These are phyloP conservation scores for Hypotaenidia philippensis DNA, from an alignment of 2,797 vertebrate genomes.

Conservation along the genomic window DNA sequence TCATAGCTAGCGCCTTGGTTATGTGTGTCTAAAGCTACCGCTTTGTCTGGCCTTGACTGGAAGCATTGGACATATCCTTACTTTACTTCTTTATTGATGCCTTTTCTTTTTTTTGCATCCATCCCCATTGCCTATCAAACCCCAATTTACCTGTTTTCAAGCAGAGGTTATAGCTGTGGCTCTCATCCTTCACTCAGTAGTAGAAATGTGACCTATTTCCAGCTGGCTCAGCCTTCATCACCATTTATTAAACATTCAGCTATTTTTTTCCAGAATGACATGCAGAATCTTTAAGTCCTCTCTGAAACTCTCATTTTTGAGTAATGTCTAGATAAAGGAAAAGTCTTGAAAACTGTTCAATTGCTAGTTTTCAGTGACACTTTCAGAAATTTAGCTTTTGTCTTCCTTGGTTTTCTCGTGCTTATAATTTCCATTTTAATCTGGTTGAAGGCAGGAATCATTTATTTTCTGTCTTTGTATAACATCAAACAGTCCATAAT, in stretches of 20 bases:
- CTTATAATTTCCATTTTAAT: constrained; percentile 15
- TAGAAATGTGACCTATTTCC: not conserved
- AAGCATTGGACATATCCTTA: not conserved
- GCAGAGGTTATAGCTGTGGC: not conserved
- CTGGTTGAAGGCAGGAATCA: not conserved
- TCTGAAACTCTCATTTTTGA: not conserved
- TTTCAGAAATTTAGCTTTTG: not conserved
- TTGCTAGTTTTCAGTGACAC: not conserved
- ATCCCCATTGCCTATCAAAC: not conserved
- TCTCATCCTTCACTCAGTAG: not conserved
- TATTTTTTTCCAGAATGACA: not conserved
- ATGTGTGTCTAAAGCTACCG: not conserved
- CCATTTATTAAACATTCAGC: not conserved
- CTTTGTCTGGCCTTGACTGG: not conserved
- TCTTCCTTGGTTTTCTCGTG: not conserved
- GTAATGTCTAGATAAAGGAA: not conserved
- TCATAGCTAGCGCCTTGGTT: not conserved
- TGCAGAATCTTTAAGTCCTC: not conserved
- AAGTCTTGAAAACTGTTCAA: not conserved
- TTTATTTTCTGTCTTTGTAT: not conserved
- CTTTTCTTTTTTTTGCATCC: not conserved
- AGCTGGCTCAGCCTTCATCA: not conserved
- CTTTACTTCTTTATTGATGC: not conserved
- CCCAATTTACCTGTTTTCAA: not conserved
- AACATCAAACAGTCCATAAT: not conserved